Base-by-base conservation (phyloP, 1,140 invertebrate genomes). In the Leptopilina clavipes region DNA sequence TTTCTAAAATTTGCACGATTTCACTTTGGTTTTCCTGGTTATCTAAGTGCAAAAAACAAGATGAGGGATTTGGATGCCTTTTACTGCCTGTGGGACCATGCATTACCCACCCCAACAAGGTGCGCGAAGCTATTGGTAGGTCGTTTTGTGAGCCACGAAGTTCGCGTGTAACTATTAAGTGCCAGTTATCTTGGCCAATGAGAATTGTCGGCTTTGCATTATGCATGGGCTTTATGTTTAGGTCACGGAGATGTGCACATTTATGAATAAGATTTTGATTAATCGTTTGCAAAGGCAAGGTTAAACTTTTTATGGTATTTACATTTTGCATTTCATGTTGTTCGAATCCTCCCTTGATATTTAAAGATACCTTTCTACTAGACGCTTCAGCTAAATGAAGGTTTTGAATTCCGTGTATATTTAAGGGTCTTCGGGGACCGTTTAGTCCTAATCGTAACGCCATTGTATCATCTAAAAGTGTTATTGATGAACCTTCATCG, bases 401-500 rank as follows among this genome's bases (percentile, higher is more conserved):
- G 6, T 52, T 52, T 52, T 52, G 48, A 7, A 52, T 17, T 0
- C 48, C 48, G 0, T 3, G 2, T 3, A 52, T 8, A 7, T 52
- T 0, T 7, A 52, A 8, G 3, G 5, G 1, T 3, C 48, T n/a
- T n/a, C 17, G 6, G 5, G 31, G 22, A 8, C 73, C 73, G 1
- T 19, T 10, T 12, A 25, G 14, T 12, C 59, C 73, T 5, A 74
- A 5, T 31, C 1, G 0, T 0, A 0, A 12, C 1, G 73, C 25
- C 0, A 40, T 17, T 3, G n/a, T 7, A 0, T 17, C 37, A 25
- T 74, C 12, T 3, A 74, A 18, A 40, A 74, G 18, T 1, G 73
- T 74, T 9, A 74, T 40, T 11, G 73, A 45, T 0, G 75, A 76
- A 1, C 70, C 75, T 40, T 72, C 70, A 25, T 76, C 70, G 0